phyloP scores from a whole-genome alignment of 2,888 invertebrate genomes.

The Andricus curvator region DNA sequence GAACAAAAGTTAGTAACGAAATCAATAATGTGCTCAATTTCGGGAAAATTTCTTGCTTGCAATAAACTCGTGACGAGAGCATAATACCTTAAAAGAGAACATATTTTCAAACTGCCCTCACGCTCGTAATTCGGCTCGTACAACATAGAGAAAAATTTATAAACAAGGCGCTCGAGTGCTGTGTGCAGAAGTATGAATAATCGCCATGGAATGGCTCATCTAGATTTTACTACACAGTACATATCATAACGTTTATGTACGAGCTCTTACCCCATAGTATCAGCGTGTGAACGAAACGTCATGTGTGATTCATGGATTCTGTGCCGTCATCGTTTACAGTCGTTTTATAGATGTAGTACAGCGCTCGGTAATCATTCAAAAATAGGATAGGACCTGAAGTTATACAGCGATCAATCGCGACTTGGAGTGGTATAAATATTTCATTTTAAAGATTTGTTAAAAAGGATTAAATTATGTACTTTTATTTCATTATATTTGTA shows the following conservation, averaged over 20 bases:
- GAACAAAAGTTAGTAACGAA: too few species aligned
- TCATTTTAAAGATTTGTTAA: too few species aligned
- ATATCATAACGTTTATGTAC: neutral
- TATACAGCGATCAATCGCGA: too few species aligned
- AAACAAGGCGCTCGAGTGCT: slow-evolving; percentile 5
- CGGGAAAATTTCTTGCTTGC: too few species aligned
- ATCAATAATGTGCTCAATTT: too few species aligned
- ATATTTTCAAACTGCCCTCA: slow-evolving; percentile 7
- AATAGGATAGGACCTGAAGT: too few species aligned
- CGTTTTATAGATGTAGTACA: slow-evolving; percentile 56
- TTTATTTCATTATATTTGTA: too few species aligned
- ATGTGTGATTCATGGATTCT: slow-evolving; percentile 68
- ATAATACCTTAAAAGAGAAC: neutral
- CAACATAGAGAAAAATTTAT: neutral
- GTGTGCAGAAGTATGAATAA: slow-evolving; percentile 7
- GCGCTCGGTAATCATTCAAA: slow-evolving; percentile 59
- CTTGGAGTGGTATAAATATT: too few species aligned
- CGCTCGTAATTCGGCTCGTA: neutral
- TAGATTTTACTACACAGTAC: neutral
- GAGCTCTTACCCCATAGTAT: slow-evolving; percentile 1
- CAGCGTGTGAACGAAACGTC: slow-evolving; percentile 27
- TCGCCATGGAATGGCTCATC: slow-evolving; percentile 12
- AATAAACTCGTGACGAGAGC: too few species aligned
- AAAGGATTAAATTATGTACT: too few species aligned
- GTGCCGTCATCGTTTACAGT: slow-evolving; percentile 59